A percentile compares a stretch with the other conserved stretches of the same genome.
phyloP scores from a whole-genome alignment of 2,797 vertebrate genomes.

The Otolemur crassicaudatus region DNA sequence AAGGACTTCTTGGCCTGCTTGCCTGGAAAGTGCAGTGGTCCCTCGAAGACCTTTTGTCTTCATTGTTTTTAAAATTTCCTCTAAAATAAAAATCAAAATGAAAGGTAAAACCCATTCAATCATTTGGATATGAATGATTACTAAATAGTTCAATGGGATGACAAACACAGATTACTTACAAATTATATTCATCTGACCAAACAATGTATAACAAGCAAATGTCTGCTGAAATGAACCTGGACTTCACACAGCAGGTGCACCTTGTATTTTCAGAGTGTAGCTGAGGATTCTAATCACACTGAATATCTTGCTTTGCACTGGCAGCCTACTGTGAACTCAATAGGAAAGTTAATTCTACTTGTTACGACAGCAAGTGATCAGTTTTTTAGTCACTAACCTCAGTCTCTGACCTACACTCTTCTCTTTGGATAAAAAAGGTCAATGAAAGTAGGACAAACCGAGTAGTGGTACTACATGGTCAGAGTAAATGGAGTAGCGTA shows the following conservation, averaged over 20 bases:
- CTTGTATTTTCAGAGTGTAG: neutral
- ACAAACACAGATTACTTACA: neutral
- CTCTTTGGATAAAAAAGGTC: neutral
- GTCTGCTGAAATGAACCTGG: neutral
- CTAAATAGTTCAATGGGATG: neutral
- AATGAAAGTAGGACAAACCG: neutral
- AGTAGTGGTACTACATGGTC: neutral
- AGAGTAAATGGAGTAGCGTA: neutral
- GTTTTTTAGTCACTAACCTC: neutral
- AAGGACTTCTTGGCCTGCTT: conserved; percentile 92
- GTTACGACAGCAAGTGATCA: neutral
- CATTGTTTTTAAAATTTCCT: conserved; percentile 92
- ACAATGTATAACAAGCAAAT: neutral
- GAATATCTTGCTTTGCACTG: neutral
- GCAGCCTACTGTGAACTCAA: neutral
- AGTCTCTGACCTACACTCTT: neutral
- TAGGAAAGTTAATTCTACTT: neutral
- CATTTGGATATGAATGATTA: neutral
- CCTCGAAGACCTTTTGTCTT: conserved; percentile 89
- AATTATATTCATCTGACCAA: conserved; percentile 27
- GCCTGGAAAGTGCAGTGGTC: conserved; percentile 87
- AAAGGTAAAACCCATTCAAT: conserved; percentile 1
- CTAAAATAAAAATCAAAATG: conserved; percentile 86
- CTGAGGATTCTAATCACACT: neutral
- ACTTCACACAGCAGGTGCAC: neutral